These are phyloP conservation scores for Oceanites oceanicus DNA, from an alignment of 2,113 vertebrate species.

Conservation along the genomic window DNA sequence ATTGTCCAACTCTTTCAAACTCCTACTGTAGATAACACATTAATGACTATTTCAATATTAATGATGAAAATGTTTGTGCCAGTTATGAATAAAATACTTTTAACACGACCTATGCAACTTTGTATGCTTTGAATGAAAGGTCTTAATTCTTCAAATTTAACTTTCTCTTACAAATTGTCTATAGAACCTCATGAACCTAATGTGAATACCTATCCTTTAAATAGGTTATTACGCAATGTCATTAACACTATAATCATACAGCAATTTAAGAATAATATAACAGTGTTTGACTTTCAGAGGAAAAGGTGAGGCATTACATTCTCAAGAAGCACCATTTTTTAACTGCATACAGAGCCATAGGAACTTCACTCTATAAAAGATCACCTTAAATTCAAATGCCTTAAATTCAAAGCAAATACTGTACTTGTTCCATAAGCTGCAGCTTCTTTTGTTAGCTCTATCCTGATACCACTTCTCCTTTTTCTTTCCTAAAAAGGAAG, in stretches of 20 bases:
- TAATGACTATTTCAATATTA: neutral
- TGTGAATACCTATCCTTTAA: neutral
- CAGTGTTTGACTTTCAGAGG: neutral
- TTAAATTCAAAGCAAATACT: neutral
- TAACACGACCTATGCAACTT: neutral
- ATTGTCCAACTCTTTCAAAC: neutral
- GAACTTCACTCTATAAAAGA: neutral
- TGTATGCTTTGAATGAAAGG: neutral
- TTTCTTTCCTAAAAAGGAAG: conserved; percentile 34
- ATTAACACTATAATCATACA: neutral
- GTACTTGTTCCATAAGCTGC: neutral
- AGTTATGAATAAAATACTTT: neutral
- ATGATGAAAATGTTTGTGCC: neutral
- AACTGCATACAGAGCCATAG: neutral
- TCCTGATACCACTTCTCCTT: neutral
- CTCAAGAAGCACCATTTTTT: neutral
- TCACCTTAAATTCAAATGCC: neutral
- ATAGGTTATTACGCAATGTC: neutral
- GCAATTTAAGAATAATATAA: neutral
- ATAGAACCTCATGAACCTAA: neutral
- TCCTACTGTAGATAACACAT: neutral
- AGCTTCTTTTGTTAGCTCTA: neutral
- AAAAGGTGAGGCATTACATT: neutral
- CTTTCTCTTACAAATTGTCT: neutral
- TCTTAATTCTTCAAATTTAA: neutral